Conservation (phyloP, 2,113 vertebrate species). For the Tetraodon nigroviridis region DNA sequence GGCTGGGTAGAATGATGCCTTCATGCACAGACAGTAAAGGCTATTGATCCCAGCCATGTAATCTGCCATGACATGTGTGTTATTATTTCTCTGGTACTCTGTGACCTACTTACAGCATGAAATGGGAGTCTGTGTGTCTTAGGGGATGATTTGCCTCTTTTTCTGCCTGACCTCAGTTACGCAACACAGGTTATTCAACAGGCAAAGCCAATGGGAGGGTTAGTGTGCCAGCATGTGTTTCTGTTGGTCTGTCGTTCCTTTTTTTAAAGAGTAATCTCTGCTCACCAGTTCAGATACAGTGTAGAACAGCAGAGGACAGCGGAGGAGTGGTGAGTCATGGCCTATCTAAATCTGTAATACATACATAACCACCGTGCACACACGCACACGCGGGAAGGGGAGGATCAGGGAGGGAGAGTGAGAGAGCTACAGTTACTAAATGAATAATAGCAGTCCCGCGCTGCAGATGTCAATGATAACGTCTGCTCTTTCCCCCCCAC, state of each 20-base stretch:
- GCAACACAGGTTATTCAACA: slow-evolving; percentile 66
- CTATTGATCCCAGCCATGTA: slow-evolving; percentile 57
- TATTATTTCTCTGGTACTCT: slow-evolving; percentile 54
- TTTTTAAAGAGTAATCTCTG: slow-evolving; percentile 21
- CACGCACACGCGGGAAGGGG: not conserved
- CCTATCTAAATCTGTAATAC: slow-evolving; percentile 36
- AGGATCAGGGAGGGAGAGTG: slow-evolving; percentile 1
- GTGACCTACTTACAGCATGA: slow-evolving; percentile 51
- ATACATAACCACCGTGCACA: slow-evolving; percentile 34
- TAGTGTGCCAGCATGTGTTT: slow-evolving; percentile 19
- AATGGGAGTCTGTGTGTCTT: slow-evolving; percentile 33
- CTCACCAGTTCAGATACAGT: slow-evolving; percentile 26
- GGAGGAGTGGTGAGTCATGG: slow-evolving; percentile 48
- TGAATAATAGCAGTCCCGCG: too few relatives aligned
- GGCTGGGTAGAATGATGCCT: slow-evolving; percentile 41
- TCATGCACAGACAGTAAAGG: slow-evolving; percentile 46
- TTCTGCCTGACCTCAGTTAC: slow-evolving; percentile 63
- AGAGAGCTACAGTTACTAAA: not conserved
- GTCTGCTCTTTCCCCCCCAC: slow-evolving; percentile 23
- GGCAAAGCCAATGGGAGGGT: slow-evolving; percentile 24
- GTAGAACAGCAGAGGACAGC: slow-evolving; percentile 26
- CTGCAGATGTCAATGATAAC: slow-evolving; percentile 33
- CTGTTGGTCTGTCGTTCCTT: not conserved
- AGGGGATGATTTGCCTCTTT: slow-evolving; percentile 48
- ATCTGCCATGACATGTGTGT: slow-evolving; percentile 52